These are phyloP conservation scores for Seriola quinqueradiata DNA, from an alignment of 2,113 vertebrate species.

Conservation along the genomic window DNA sequence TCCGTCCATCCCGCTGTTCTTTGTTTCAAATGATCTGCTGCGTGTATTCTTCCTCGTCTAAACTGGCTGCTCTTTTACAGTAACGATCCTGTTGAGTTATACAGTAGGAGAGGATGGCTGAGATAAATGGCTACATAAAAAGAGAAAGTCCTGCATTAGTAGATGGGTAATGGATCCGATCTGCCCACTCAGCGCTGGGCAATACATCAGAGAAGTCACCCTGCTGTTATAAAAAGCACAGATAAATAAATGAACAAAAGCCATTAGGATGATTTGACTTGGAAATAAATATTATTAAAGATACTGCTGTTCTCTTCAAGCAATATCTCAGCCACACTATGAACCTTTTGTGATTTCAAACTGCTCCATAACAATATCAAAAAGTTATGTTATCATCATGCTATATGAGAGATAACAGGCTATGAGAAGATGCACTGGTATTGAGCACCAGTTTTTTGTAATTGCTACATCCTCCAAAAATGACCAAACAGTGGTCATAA, in stretches of 20 bases:
- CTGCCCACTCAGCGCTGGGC: slow-evolving; percentile 62
- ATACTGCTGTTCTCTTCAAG: slow-evolving; percentile 11
- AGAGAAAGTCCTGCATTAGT: slow-evolving; percentile 59
- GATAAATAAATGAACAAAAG: slow-evolving; percentile 70
- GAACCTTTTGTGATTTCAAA: slow-evolving; percentile 24
- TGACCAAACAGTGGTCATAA: no score
- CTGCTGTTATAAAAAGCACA: slow-evolving; percentile 46
- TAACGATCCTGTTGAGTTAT: slow-evolving; percentile 45
- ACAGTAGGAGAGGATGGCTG: slow-evolving; percentile 22
- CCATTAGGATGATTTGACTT: slow-evolving; percentile 66
- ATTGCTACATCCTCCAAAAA: background rate
- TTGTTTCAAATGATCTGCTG: slow-evolving; percentile 28
- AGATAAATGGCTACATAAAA: slow-evolving; percentile 65
- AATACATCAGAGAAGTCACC: slow-evolving; percentile 58
- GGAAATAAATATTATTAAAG: slow-evolving; percentile 47
- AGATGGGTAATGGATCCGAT: slow-evolving; percentile 71
- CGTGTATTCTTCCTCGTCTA: slow-evolving; percentile 3
- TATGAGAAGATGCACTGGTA: background rate
- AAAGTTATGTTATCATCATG: slow-evolving; percentile 22
- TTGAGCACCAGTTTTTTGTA: background rate
- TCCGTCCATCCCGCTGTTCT: background rate
- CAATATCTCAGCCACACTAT: background rate
- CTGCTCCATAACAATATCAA: background rate
- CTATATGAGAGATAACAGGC: background rate
- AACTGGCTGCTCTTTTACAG: slow-evolving; percentile 8